Evolutionary conservation across 2,113 vertebrate species (phyloP).

Genomic region (Aix galericulata): DNA sequence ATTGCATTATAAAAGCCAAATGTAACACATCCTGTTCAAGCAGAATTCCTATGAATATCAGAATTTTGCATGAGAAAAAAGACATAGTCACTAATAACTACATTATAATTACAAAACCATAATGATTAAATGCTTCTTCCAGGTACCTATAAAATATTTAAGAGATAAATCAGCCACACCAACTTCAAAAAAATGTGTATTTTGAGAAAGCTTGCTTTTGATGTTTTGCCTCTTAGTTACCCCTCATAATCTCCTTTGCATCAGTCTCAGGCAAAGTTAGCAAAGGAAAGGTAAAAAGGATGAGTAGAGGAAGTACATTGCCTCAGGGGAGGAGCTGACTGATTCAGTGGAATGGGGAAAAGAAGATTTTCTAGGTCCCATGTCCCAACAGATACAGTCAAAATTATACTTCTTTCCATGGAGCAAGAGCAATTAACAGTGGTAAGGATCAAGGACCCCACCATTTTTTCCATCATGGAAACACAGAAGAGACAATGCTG

Average conservation of each 20-base stretch:
- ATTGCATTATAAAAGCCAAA: neutral
- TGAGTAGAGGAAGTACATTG: neutral
- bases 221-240: constrained; percentile 5
- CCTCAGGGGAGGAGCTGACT: constrained; percentile 1
- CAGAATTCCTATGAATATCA: neutral
- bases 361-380: constrained; percentile 23
- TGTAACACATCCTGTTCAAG: neutral
- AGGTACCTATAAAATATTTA: neutral
- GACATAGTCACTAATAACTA: neutral
- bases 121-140: neutral
- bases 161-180: neutral
- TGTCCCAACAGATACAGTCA: neutral
- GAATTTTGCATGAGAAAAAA: neutral
- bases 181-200: constrained; percentile 1
- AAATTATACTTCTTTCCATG: constrained; percentile 14
- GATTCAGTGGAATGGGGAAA: constrained; percentile 3
- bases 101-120: neutral
- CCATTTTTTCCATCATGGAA: neutral
- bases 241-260: neutral
- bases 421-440: constrained; percentile 21
- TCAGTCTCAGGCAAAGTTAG: neutral
- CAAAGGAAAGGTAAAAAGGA: constrained; percentile 17
- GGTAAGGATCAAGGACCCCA: constrained; percentile 16
- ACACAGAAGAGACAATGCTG: neutral
- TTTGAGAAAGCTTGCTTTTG: constrained; percentile 6